Conservation (phyloP, 2,888 invertebrate species). For the Furcula furcula region DNA sequence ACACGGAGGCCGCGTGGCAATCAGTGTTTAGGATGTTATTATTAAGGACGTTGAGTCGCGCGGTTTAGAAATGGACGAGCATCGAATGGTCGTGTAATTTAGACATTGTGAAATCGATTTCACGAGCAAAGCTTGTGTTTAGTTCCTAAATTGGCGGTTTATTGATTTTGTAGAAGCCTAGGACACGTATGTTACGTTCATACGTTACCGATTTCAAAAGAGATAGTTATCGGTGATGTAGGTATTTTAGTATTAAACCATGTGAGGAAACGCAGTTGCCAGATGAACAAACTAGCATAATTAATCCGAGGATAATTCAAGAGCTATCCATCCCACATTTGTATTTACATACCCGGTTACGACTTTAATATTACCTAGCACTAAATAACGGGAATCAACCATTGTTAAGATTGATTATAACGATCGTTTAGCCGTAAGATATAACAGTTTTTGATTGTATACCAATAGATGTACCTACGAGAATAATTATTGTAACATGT, state of each 20-base stretch:
- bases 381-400: slow-evolving; percentile 39
- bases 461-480: slow-evolving; percentile 42
- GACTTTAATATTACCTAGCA: slow-evolving; percentile 35
- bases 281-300: slow-evolving; percentile 9
- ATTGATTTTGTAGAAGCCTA: slow-evolving; percentile 38
- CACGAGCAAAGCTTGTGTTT: slow-evolving; percentile 77
- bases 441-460: slow-evolving; percentile 50
- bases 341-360: slow-evolving; percentile 34
- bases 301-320: slow-evolving; percentile 16
- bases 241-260: slow-evolving; percentile 12
- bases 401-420: slow-evolving; percentile 32
- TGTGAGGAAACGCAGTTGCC: slow-evolving; percentile 28
- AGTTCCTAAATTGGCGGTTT: slow-evolving; percentile 71
- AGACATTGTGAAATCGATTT: slow-evolving; percentile 49
- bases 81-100: slow-evolving; percentile 46
- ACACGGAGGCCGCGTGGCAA: slow-evolving; percentile 39
- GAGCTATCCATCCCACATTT: slow-evolving; percentile 32
- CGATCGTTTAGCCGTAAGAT: slow-evolving; percentile 35
- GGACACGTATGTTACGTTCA: slow-evolving; percentile 30
- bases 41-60: slow-evolving; percentile 39
- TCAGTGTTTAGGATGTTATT: slow-evolving; percentile 41
- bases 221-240: slow-evolving; percentile 10
- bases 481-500: slow-evolving; percentile 25
- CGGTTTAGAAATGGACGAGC: slow-evolving; percentile 33
- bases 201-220: slow-evolving; percentile 29